Conservation (phyloP, 2,797 vertebrate species). For the Ibycter americanus region DNA sequence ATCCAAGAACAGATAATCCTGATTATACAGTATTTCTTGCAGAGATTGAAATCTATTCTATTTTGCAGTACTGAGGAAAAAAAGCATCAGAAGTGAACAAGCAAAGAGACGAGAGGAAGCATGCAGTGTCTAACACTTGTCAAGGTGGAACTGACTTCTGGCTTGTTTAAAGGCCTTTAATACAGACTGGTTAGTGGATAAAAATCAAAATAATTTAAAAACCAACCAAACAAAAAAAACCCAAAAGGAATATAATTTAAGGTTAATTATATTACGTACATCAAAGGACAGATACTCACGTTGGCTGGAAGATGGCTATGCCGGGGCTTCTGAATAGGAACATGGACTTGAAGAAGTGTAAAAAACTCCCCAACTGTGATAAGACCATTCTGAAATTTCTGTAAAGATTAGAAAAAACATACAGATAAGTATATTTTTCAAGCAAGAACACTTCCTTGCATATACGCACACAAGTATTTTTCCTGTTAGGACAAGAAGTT, state of each 20-base stretch:
- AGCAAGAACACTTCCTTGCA: not conserved
- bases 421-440: not conserved
- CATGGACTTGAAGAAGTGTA: constrained; percentile 87
- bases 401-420: not conserved
- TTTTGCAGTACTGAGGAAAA: not conserved
- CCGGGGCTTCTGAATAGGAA: constrained; percentile 90
- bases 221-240: too few species aligned
- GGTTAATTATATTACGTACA: not conserved
- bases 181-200: not conserved
- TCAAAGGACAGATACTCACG: constrained; percentile 73
- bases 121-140: accelerated
- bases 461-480: not conserved
- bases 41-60: not conserved
- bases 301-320: constrained; percentile 85
- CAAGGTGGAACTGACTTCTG: not conserved
- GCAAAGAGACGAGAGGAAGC: not conserved
- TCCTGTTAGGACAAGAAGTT: not conserved
- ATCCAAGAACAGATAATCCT: not conserved
- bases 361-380: constrained; percentile 91
- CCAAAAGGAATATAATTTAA: not conserved
- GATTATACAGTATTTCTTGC: not conserved
- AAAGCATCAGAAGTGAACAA: not conserved
- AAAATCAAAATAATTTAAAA: not conserved
- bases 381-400: constrained; percentile 88
- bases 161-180: not conserved